Evolutionary conservation across 2,113 vertebrate species (phyloP).

Genomic region (Rynchops niger): DNA sequence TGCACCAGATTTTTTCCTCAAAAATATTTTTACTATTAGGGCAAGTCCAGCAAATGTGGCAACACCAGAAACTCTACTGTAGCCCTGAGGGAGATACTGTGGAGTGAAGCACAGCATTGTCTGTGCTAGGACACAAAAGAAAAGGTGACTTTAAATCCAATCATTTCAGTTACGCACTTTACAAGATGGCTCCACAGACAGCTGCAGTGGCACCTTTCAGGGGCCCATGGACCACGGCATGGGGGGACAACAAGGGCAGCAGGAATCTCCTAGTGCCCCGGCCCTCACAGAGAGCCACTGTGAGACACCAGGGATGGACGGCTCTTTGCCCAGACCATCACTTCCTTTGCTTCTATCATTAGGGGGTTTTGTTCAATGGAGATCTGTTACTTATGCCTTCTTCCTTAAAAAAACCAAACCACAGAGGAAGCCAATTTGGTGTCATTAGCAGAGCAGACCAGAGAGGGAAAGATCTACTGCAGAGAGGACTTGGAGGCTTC

Average conservation of each 20-base stretch:
- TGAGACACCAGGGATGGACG: neutral
- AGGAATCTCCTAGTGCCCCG: neutral
- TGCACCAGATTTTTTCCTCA: neutral
- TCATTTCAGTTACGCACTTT: neutral
- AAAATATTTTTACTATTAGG: neutral
- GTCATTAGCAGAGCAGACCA: neutral
- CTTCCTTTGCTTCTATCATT: neutral
- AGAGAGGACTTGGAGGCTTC: neutral
- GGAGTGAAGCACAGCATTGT: neutral
- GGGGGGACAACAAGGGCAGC: too few species aligned
- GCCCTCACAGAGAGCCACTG: neutral
- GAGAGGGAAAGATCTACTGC: neutral
- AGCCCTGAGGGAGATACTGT: neutral
- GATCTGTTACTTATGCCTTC: neutral
- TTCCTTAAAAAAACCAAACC: neutral
- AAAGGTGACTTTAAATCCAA: neutral
- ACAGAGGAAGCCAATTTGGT: neutral
- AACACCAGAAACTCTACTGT: neutral
- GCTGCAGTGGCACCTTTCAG: neutral
- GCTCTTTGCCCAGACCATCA: neutral
- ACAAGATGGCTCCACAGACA: neutral
- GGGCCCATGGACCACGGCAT: accelerated
- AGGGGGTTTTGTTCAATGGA: neutral
- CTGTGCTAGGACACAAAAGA: neutral
- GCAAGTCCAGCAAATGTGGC: neutral